These are phyloP conservation scores for Chaetoderma sp. DNA, from an alignment of 2,888 invertebrate genomes.

Conservation along the genomic window DNA sequence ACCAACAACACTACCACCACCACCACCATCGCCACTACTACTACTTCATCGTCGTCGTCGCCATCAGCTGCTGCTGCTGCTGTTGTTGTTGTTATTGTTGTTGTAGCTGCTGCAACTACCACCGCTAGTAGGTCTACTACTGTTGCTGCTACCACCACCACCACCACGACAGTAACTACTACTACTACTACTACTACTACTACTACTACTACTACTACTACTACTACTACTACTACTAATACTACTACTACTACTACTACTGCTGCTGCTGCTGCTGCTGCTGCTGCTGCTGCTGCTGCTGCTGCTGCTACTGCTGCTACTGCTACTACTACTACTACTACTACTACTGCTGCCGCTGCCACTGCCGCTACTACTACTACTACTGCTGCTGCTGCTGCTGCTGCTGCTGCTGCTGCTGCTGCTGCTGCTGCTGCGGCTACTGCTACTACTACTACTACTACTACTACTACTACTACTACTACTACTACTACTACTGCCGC, in stretches of 20 bases:
- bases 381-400: background rate
- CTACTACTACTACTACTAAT: background rate
- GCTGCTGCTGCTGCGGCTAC: background rate
- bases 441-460: background rate
- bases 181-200: slow-evolving; percentile 1
- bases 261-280: slow-evolving; percentile 7
- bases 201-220: slow-evolving; percentile 3
- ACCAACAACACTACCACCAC: too few species aligned
- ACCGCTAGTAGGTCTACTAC: background rate
- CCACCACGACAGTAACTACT: background rate
- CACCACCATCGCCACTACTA: too few species aligned
- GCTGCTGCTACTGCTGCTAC: slow-evolving; percentile 7
- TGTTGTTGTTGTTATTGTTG: too few species aligned
- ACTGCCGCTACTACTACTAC: background rate
- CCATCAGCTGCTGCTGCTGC: too few species aligned
- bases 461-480: background rate
- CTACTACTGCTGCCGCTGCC: background rate
- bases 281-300: slow-evolving; percentile 8
- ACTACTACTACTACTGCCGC: background rate
- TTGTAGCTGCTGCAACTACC: background rate
- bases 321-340: slow-evolving; percentile 10
- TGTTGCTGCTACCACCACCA: background rate
- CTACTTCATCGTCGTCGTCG: too few species aligned
- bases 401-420: background rate
- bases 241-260: slow-evolving; percentile 1